These are phyloP conservation scores for Lasioglossum lativentre DNA, from an alignment of 2,888 invertebrate species.

Conservation along the genomic window DNA sequence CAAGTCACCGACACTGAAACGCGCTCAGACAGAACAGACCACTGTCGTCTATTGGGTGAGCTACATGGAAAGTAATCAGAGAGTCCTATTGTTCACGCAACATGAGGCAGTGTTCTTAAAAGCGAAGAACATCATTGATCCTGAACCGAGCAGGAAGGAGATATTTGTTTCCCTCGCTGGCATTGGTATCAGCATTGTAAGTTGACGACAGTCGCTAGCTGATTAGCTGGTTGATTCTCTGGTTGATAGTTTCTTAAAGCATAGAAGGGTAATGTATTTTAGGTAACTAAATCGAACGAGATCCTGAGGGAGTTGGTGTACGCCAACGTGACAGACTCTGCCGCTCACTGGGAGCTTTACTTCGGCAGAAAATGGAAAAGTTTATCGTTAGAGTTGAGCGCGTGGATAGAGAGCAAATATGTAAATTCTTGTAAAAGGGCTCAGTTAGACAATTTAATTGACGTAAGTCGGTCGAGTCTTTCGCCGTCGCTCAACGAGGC, in stretches of 20 bases:
- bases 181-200: slow-evolving; percentile 87
- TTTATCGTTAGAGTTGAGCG: slow-evolving; percentile 90
- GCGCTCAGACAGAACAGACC: slow-evolving; percentile 91
- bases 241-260: neutral
- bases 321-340: slow-evolving; percentile 88
- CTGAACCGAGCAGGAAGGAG: slow-evolving; percentile 89
- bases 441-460: slow-evolving; percentile 91
- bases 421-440: slow-evolving; percentile 89
- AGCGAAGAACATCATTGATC: slow-evolving; percentile 85
- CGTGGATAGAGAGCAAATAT: slow-evolving; percentile 94
- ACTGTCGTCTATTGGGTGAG: slow-evolving; percentile 91
- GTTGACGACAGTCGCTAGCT: slow-evolving; percentile 61
- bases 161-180: slow-evolving; percentile 89
- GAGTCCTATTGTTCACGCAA: slow-evolving; percentile 91
- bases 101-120: slow-evolving; percentile 87
- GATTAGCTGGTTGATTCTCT: neutral
- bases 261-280: slow-evolving; percentile 26
- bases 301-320: slow-evolving; percentile 89
- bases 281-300: slow-evolving; percentile 72
- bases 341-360: slow-evolving; percentile 93
- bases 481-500: neutral
- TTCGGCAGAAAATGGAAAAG: slow-evolving; percentile 93
- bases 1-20: slow-evolving; percentile 63
- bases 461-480: slow-evolving; percentile 80
- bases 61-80: slow-evolving; percentile 90